Evolutionary conservation across 53 echinoderm and acorn worm species (phyloP), one percentile per base, ranked within the genome.

Genomic region (Temnopleurus reevesii): DNA sequence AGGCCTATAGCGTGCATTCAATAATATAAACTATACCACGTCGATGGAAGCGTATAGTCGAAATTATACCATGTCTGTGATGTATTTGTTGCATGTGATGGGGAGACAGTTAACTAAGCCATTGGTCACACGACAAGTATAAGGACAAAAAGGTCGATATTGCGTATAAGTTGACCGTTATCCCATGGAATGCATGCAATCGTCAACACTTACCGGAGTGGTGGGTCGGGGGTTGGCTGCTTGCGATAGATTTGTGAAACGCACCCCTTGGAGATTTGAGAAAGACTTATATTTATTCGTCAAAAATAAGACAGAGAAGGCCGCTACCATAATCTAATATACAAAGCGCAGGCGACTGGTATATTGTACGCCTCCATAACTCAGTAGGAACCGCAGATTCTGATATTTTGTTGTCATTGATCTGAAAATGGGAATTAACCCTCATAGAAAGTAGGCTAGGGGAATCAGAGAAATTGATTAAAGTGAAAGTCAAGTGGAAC

Each of bases 341-440:
- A 21, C 71, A 41, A 56, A n/a, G 1, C 18, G n/a, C 38, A 36
- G 71, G 15, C 38, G 71, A 71, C 23, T 71, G 71, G 71, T 71
- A 71, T 41, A 71, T 71, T 71, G 36, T 38, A 71, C 71, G 71
- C 71, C 71, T 71, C 71, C 43, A 41, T 71, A 19, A n/a, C 41
- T 6, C 71, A 71, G 71, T 23, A 21, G 36, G n/a, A 38, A 36
- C 71, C 41, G 71, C 43, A 4, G 71, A 38, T 71, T 71, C n/a
- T 5, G n/a, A 43, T 38, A 71, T 19, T 19, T 5, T 5, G 41
- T 36, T 71, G n/a, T 4, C 36, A 71, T 41, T 43, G 38, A 10
- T 71, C n/a, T 38, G 1, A 23, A 71, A 71, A 71, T 71, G 19
- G 71, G 71, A 71, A 71, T 71, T 71, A 71, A 71, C 71, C 71